phyloP scores from a whole-genome alignment of 2,797 vertebrate species.

The Premnoplex brunnescens region DNA sequence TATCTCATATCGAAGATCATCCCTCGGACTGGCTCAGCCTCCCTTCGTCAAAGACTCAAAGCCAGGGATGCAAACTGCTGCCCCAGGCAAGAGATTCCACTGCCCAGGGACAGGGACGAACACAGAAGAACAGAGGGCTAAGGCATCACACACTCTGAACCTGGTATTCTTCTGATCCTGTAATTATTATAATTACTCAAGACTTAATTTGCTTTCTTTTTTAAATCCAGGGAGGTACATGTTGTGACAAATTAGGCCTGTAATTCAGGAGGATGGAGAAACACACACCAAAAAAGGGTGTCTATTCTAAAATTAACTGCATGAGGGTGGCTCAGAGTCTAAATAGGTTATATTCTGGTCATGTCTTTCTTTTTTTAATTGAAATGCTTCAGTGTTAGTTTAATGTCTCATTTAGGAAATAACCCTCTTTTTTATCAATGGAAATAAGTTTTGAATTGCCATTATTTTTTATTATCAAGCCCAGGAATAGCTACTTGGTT shows the following conservation, averaged over 20 bases:
- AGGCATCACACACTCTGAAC: not conserved
- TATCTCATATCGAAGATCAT: not conserved
- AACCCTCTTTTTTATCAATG: slow-evolving; percentile 1
- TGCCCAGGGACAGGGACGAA: not conserved
- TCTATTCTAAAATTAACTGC: not conserved
- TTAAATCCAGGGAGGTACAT: not conserved
- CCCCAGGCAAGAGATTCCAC: not conserved
- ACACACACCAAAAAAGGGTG: not conserved
- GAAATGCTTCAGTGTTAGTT: not conserved
- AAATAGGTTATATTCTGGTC: not conserved
- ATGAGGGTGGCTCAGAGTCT: not conserved
- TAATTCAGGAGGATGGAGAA: not conserved
- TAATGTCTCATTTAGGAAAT: not conserved
- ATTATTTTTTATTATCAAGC: not conserved
- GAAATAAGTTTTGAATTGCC: not conserved
- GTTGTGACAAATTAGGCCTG: slow-evolving; percentile 2
- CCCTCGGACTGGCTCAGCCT: not conserved
- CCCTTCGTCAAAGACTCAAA: not conserved
- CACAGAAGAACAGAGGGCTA: not conserved
- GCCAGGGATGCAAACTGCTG: not conserved
- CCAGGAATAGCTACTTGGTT: not conserved
- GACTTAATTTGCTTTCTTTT: slow-evolving; percentile 24
- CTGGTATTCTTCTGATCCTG: not conserved
- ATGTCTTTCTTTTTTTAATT: not conserved
- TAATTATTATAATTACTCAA: slow-evolving; percentile 23